Percentiles rank a stretch among this genome's conserved stretches.
phyloP scores from a whole-genome alignment of 2,797 vertebrate species.

The Psittacula echo region DNA sequence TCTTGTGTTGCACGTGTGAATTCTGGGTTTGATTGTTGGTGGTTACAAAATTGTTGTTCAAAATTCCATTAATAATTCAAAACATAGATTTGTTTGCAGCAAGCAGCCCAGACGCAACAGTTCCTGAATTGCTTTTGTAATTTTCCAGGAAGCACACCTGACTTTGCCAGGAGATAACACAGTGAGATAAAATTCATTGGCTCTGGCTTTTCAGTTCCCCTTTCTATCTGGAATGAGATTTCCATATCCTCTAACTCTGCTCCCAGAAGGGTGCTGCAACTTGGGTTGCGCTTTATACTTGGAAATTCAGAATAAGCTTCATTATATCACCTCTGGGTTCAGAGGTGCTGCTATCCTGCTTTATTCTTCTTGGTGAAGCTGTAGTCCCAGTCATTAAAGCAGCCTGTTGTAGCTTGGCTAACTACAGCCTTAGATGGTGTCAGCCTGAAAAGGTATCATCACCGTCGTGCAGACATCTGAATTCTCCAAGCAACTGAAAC shows the following conservation, averaged over 20 bases:
- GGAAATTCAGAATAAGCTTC: neutral
- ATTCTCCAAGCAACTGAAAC: neutral
- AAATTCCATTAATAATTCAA: slow-evolving; percentile 51
- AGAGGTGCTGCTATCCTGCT: neutral
- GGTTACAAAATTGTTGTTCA: slow-evolving; percentile 7
- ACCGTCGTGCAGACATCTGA: neutral
- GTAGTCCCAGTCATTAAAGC: neutral
- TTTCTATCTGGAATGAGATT: neutral
- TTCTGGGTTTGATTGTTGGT: slow-evolving; percentile 10
- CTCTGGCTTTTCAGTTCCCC: neutral
- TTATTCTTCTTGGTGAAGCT: neutral
- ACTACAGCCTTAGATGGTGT: neutral
- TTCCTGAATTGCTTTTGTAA: slow-evolving; percentile 10
- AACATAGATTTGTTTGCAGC: neutral
- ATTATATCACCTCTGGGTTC: neutral
- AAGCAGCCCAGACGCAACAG: neutral
- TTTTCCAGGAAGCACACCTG: slow-evolving; percentile 22
- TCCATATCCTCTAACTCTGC: neutral
- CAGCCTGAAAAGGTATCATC: neutral
- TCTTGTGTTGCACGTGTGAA: neutral
- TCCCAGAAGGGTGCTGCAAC: neutral
- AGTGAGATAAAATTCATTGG: neutral
- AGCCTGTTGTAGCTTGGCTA: neutral
- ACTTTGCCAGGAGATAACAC: neutral
- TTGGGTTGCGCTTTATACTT: neutral